phyloP scores from a whole-genome alignment of 2,113 vertebrate species.

The Pluvialis apricaria region DNA sequence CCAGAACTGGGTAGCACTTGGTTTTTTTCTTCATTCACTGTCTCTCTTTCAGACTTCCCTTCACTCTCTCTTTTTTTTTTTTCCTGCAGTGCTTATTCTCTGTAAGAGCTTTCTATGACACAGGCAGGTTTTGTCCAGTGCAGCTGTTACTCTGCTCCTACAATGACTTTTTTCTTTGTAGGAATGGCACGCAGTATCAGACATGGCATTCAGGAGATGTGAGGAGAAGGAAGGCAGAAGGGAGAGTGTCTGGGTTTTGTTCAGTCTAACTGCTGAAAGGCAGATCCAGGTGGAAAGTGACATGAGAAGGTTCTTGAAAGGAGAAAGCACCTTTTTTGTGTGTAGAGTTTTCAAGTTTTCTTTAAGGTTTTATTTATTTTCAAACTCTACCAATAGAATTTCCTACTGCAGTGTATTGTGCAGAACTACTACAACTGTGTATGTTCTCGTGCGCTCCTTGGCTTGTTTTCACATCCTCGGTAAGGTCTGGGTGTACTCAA shows the following conservation, averaged over 20 bases:
- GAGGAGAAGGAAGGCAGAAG: neutral
- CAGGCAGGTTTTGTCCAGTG: neutral
- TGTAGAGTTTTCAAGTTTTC: neutral
- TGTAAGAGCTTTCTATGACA: neutral
- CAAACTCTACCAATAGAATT: neutral
- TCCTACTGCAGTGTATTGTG: neutral
- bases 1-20: neutral
- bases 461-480: neutral
- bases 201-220: fast-evolving
- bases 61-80: neutral
- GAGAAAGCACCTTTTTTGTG: neutral
- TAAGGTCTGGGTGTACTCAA: neutral
- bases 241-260: neutral
- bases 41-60: neutral
- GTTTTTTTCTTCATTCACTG: neutral
- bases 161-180: neutral
- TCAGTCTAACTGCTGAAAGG: neutral
- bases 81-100: neutral
- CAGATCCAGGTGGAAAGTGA: neutral
- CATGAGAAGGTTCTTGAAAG: neutral
- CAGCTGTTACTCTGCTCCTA: neutral
- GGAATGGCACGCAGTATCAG: neutral
- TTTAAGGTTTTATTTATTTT: neutral
- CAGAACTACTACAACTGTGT: neutral
- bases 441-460: neutral